Evolutionary conservation across 2,113 vertebrate genomes (phyloP).

Genomic region (Guaruba guarouba): DNA sequence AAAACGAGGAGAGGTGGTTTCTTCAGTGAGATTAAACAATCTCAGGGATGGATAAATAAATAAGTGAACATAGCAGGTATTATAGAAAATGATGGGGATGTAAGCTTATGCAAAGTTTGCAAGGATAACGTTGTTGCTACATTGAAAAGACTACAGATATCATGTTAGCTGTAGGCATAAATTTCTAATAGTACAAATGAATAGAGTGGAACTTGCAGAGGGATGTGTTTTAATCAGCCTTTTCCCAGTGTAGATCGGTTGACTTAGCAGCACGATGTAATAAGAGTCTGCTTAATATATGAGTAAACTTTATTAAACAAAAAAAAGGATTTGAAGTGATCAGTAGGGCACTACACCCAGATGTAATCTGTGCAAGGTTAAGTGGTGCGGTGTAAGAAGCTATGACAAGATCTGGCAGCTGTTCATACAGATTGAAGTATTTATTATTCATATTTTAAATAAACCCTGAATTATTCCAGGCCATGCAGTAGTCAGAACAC

Average conservation of each 20-base stretch:
- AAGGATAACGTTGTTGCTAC: background rate
- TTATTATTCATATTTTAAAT: slow-evolving; percentile 2
- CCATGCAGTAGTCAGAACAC: background rate
- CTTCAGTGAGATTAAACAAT: background rate
- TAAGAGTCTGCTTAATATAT: background rate
- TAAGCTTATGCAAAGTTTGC: background rate
- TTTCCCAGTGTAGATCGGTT: background rate
- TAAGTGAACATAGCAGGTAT: background rate
- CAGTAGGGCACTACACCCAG: background rate
- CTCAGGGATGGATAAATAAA: background rate
- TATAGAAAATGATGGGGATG: background rate
- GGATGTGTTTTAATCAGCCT: background rate
- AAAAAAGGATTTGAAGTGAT: background rate
- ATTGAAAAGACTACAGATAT: background rate
- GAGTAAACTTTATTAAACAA: background rate
- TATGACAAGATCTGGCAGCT: background rate
- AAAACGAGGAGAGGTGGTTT: background rate
- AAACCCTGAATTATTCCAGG: background rate
- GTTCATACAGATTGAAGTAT: background rate
- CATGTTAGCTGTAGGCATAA: background rate
- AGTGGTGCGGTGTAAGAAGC: background rate
- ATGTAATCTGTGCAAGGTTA: background rate
- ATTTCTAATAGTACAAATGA: background rate
- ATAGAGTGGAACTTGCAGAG: background rate
- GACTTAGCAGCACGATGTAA: background rate